A percentile compares a stretch with the other conserved stretches of the same genome.
These are phyloP conservation scores for Siniperca chuatsi DNA, from an alignment of 2,113 vertebrate genomes.

Conservation along the genomic window DNA sequence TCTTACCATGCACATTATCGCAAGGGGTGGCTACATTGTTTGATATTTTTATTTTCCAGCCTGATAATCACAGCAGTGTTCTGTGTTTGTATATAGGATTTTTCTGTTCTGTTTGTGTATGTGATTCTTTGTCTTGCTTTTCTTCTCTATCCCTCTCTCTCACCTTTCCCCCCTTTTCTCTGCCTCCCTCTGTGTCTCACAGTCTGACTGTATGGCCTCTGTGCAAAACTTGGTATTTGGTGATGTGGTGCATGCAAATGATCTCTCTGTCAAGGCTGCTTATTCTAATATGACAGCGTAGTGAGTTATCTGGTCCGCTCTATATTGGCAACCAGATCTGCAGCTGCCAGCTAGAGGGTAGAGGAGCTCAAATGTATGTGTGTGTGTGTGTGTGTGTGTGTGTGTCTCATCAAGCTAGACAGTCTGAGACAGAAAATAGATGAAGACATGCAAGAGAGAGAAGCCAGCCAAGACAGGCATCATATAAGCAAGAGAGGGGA, in stretches of 20 bases:
- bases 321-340: conserved; percentile 81
- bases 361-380: conserved; percentile 58
- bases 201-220: conserved; percentile 64
- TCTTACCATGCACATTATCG: conserved; percentile 33
- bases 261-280: conserved; percentile 84
- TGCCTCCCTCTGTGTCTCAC: conserved; percentile 49
- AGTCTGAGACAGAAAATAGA: conserved; percentile 78
- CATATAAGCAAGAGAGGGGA: conserved; percentile 71
- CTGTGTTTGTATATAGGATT: conserved; percentile 27
- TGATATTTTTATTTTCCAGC: conserved; percentile 64
- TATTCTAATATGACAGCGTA: conserved; percentile 84
- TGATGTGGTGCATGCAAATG: conserved; percentile 84
- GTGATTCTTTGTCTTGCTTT: conserved; percentile 40
- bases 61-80: conserved; percentile 63
- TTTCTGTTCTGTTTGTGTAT: conserved; percentile 29
- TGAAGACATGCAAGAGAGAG: conserved; percentile 80
- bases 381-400: conserved; percentile 41
- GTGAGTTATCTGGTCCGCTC: conserved; percentile 81
- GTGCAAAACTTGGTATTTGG: conserved; percentile 78
- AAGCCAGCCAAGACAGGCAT: conserved; percentile 74
- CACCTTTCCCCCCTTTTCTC: conserved; percentile 25
- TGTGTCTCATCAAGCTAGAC: conserved; percentile 73
- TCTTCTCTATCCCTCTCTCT: conserved; percentile 1
- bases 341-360: conserved; percentile 76
- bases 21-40: conserved; percentile 32